phyloP scores from a whole-genome alignment of 2,797 vertebrate genomes.

The Sebastes hubbsi region DNA sequence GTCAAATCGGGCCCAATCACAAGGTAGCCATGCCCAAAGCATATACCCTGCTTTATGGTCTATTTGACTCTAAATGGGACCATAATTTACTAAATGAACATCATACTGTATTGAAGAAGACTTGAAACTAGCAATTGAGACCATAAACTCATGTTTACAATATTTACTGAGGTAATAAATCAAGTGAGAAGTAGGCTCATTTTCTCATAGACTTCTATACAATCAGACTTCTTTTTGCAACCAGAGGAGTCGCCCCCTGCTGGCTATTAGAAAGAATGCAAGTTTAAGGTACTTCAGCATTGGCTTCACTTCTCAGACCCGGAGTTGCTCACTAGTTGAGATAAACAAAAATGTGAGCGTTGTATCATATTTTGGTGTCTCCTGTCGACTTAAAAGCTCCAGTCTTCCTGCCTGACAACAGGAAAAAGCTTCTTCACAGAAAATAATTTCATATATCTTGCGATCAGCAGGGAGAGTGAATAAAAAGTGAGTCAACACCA shows the following conservation, averaged over 20 bases:
- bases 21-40: background rate
- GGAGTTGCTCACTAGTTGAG: background rate
- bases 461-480: background rate
- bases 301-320: too few relatives aligned
- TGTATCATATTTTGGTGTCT: background rate
- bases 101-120: background rate
- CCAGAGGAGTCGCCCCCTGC: too few relatives aligned
- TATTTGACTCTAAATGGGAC: background rate
- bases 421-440: background rate
- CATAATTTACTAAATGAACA: background rate
- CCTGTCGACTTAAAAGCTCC: background rate
- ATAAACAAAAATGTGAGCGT: background rate
- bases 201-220: too few relatives aligned
- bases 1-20: background rate
- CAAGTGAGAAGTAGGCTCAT: too few relatives aligned
- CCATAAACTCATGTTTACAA: too few relatives aligned
- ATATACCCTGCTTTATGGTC: background rate
- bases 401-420: background rate
- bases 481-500: background rate
- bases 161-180: too few relatives aligned
- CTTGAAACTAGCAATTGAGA: background rate
- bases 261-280: too few relatives aligned
- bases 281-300: too few relatives aligned
- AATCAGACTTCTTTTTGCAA: too few relatives aligned
- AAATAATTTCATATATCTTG: background rate